Evolutionary conservation across 2,888 invertebrate genomes (phyloP).

Genomic region (Plebejus argus): DNA sequence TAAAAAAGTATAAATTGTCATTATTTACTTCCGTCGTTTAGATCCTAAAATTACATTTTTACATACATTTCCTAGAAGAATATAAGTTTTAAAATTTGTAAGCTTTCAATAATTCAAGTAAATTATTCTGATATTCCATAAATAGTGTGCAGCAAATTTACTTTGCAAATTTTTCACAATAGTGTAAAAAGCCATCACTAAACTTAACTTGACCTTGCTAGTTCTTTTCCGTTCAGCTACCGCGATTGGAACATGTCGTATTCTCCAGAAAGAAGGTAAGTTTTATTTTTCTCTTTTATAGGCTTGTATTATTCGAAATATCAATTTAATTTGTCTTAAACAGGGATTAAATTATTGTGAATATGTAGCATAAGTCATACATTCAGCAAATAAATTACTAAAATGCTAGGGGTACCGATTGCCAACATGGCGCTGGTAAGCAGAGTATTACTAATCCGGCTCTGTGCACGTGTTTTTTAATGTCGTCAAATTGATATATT

Average conservation of each 20-base stretch:
- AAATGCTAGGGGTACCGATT: constrained; percentile 69
- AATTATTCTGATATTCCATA: constrained; percentile 54
- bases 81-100: constrained; percentile 45
- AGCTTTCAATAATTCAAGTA: constrained; percentile 46
- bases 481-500: constrained; percentile 21
- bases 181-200: constrained; percentile 65
- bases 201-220: constrained; percentile 81
- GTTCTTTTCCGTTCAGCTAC: constrained; percentile 88
- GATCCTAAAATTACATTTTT: constrained; percentile 59
- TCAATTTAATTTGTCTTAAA: constrained; percentile 39
- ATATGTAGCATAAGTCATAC: constrained; percentile 39
- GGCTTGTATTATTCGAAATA: constrained; percentile 50
- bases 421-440: constrained; percentile 81
- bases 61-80: constrained; percentile 50
- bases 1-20: constrained; percentile 43
- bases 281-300: constrained; percentile 62
- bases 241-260: constrained; percentile 92
- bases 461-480: constrained; percentile 70
- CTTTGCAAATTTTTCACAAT: constrained; percentile 35
- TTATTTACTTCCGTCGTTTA: constrained; percentile 67
- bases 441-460: constrained; percentile 61
- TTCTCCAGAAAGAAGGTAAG: constrained; percentile 91
- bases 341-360: constrained; percentile 36
- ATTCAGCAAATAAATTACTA: constrained; percentile 46
- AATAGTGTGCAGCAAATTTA: not conserved